phyloP scores from a whole-genome alignment of 2,113 vertebrate species.

The Platysternon megacephalum region DNA sequence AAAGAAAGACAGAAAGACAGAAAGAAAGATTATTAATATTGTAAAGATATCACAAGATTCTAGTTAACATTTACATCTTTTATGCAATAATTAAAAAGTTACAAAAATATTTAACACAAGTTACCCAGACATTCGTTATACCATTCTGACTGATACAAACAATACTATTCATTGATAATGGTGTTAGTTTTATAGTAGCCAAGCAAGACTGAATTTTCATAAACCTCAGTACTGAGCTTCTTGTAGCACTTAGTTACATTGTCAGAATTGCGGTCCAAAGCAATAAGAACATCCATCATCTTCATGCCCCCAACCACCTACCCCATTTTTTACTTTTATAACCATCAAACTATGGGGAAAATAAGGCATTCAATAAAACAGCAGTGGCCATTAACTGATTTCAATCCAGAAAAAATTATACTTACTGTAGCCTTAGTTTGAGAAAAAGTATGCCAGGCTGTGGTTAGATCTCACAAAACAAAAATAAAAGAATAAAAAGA shows the following conservation, averaged over 20 bases:
- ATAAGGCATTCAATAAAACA: not conserved
- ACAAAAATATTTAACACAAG: not conserved
- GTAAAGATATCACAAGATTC: not conserved
- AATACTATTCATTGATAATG: not conserved
- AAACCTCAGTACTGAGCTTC: not conserved
- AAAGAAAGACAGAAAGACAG: too few relatives aligned
- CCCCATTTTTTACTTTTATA: not conserved
- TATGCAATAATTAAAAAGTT: not conserved
- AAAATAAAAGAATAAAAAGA: slow-evolving; percentile 38
- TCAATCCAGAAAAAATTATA: slow-evolving; percentile 58
- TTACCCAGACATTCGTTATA: not conserved
- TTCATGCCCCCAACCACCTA: fast-evolving
- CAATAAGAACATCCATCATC: not conserved
- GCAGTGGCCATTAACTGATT: not conserved
- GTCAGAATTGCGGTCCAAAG: not conserved
- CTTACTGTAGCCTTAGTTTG: slow-evolving; percentile 95
- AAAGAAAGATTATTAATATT: too few relatives aligned
- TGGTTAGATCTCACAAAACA: slow-evolving; percentile 79
- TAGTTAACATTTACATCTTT: not conserved
- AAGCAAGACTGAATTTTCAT: not conserved
- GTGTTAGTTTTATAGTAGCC: not conserved
- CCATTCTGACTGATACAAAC: not conserved
- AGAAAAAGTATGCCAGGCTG: slow-evolving; percentile 87
- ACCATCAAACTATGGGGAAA: not conserved
- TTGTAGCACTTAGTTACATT: not conserved